phyloP scores from a whole-genome alignment of 2,113 vertebrate species.

The Labeo catla region DNA sequence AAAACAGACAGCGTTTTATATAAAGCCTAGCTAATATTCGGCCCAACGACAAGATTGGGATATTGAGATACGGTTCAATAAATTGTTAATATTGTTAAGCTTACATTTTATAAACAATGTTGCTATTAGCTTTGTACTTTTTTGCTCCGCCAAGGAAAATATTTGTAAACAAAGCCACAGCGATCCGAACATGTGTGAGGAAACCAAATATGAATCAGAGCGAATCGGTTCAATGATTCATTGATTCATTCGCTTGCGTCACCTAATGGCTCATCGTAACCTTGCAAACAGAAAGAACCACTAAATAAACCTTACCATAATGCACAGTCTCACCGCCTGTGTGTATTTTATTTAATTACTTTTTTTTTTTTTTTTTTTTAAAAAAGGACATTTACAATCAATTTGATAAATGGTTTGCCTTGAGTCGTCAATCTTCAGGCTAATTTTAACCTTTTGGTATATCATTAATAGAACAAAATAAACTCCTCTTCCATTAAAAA shows the following conservation, averaged over 20 bases:
- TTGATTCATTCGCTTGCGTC: not conserved
- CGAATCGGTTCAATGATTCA: not conserved
- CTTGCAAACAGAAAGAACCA: not conserved
- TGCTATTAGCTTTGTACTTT: not conserved
- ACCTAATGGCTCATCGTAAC: no score
- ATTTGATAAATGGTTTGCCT: not conserved
- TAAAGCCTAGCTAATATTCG: no score
- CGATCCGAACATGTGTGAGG: no score
- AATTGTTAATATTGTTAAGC: not conserved
- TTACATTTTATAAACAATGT: not conserved
- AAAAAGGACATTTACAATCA: not conserved
- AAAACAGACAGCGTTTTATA: no score
- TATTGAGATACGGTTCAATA: no score
- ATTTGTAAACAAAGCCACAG: no score
- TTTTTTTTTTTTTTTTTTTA: not conserved
- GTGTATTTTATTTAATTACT: not conserved
- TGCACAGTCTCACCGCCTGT: not conserved
- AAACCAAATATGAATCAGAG: not conserved
- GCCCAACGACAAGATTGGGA: no score
- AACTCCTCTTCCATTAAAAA: not conserved
- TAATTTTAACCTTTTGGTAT: not conserved
- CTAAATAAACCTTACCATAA: not conserved
- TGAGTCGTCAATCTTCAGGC: not conserved
- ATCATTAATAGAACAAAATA: not conserved
- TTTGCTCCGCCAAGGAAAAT: no score